Evolutionary conservation across 2,888 invertebrate genomes (phyloP), one percentile per base, ranked within the genome.

Genomic region (Andricus quercusramuli): DNA sequence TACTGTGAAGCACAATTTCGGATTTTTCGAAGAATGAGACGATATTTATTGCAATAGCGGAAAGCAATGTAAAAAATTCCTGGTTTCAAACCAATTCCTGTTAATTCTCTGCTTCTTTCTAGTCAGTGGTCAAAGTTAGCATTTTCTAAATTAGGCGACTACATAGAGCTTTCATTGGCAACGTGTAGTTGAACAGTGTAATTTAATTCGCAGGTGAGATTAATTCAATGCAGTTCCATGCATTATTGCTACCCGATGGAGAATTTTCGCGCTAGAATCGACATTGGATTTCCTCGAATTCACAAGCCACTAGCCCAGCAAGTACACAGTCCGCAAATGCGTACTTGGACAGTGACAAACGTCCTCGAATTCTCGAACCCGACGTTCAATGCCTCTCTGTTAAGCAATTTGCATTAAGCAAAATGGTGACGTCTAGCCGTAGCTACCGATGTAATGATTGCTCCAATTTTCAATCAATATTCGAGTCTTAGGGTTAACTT

Each of bases 271-370:
- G 56, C 51, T 29, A 74, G 56, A 74, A 74, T 74, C 74, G 51
- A 74, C 56, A 56, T 74, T 74, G 74, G 51, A 74, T 74, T 74
- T 56, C 56, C 74, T 74, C 74, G 74, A 74, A 56, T 74, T 74
- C 74, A 56, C 74, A 74, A 32, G 74, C 74, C 74, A 74, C n/a
- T n/a, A 51, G 20, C 20, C 20, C 56, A 51, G 74, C 74, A 74
- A 51, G 25, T 68, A 68, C 62, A 77, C n/a, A 79, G 41, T 44
- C 74, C 76, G 78, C 78, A 78, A 83, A 81, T 81, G 79, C 77
- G 81, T 74, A 64, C 77, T 56, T 80, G 83, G 85, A 85, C 86
- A 86, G 83, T 85, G 83, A 86, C 84, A 85, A 85, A 86, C 81
- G 85, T 79, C 78, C 83, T 66, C 78, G 83, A 85, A 85, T 83